phyloP scores from a whole-genome alignment of 2,888 invertebrate species.

The Carterocephalus palaemon region DNA sequence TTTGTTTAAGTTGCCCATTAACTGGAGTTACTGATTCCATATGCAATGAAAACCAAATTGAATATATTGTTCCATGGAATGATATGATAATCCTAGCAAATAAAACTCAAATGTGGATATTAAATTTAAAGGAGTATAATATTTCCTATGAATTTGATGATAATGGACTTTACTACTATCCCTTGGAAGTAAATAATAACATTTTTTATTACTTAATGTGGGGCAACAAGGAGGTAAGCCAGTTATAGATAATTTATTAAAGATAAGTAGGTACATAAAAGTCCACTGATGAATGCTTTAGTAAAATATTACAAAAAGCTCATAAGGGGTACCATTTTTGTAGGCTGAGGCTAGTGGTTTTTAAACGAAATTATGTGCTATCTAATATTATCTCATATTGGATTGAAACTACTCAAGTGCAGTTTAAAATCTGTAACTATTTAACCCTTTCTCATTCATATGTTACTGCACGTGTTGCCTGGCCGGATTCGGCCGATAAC shows the following conservation, averaged over 20 bases:
- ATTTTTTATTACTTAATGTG: constrained; percentile 55
- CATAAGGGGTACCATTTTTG: no score
- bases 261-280: no score
- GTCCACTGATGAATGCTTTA: no score
- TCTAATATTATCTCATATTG: no score
- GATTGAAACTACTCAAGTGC: no score
- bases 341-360: no score
- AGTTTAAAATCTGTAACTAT: no score
- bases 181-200: constrained; percentile 47
- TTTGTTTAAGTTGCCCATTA: constrained; percentile 47
- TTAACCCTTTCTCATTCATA: no score
- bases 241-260: neutral
- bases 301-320: no score
- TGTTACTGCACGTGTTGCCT: no score
- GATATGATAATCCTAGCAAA: constrained; percentile 45
- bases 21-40: constrained; percentile 49
- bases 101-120: constrained; percentile 52
- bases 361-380: no score
- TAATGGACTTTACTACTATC: constrained; percentile 42
- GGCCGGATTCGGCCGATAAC: no score
- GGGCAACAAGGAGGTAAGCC: constrained; percentile 49
- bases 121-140: constrained; percentile 46
- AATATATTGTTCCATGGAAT: constrained; percentile 49
- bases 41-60: constrained; percentile 34
- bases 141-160: constrained; percentile 48